A percentile compares a stretch with the other conserved stretches of the same genome.
These are phyloP conservation scores for Hyalella azteca DNA, from an alignment of 2,888 invertebrate species.

Conservation along the genomic window DNA sequence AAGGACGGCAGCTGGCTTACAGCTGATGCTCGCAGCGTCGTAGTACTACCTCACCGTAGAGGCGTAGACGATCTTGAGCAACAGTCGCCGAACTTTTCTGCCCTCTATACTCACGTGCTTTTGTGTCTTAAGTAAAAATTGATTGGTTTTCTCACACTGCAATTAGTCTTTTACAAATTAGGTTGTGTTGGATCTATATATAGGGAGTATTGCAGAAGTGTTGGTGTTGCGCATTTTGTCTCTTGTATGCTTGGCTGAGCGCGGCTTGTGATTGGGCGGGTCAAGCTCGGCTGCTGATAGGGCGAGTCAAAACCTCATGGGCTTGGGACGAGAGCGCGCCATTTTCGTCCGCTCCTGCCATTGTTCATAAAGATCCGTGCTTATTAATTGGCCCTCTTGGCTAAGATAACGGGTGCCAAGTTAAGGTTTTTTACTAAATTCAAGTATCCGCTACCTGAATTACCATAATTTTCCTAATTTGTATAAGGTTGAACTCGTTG, in stretches of 20 bases:
- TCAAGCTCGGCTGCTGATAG: constrained; percentile 23
- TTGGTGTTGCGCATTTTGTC: not conserved
- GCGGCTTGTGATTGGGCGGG: not conserved
- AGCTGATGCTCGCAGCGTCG: not conserved
- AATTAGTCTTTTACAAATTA: not conserved
- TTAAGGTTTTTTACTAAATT: too few relatives aligned
- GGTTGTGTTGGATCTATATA: not conserved
- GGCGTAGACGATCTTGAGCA: too few relatives aligned
- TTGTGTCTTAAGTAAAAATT: not conserved
- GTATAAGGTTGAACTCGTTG: too few relatives aligned
- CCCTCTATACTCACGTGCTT: not conserved
- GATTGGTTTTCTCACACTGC: not conserved
- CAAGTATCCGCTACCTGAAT: too few relatives aligned
- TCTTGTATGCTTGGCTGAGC: not conserved
- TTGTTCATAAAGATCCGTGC: too few relatives aligned
- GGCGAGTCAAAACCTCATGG: constrained; percentile 44
- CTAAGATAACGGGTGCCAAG: too few relatives aligned
- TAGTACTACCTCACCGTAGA: not conserved
- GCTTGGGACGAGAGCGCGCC: constrained; percentile 57
- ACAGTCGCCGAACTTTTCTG: too few relatives aligned
- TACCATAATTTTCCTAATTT: too few relatives aligned
- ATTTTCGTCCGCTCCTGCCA: constrained; percentile 23
- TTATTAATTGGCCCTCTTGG: too few relatives aligned
- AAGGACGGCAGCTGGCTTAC: constrained; percentile 18
- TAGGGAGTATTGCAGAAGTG: not conserved